Percentiles rank a stretch among this genome's conserved stretches.
Conservation (phyloP, 1,140 invertebrate genomes). For the Steinernema feltiae region DNA sequence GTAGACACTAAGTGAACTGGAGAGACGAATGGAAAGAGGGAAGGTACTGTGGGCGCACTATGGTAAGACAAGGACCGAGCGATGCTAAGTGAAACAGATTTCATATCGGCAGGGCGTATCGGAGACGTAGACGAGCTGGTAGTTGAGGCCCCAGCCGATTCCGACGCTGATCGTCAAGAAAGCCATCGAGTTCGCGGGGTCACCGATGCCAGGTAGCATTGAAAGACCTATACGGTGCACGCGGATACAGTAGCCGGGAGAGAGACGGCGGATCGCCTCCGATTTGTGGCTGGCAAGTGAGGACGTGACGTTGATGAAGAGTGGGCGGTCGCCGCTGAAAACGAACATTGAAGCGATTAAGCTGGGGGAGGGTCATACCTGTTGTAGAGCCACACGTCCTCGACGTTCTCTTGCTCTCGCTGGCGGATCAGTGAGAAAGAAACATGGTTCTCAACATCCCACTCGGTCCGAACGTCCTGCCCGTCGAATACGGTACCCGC, state of each 20-base stretch:
- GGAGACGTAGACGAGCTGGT: constrained; percentile 44
- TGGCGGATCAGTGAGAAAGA: constrained; percentile 52
- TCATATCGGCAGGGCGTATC: constrained; percentile 56
- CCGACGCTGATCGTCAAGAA: constrained; percentile 53
- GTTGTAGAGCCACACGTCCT: constrained; percentile 57
- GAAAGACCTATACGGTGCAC: constrained; percentile 42
- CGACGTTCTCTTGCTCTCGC: constrained; percentile 42
- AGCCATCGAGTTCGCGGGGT: constrained; percentile 35
- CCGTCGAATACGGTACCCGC: constrained; percentile 52
- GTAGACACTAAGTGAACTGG: neutral
- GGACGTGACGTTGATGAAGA: constrained; percentile 51
- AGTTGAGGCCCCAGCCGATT: constrained; percentile 53
- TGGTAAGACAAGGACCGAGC: neutral
- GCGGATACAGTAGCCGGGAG: constrained; percentile 56
- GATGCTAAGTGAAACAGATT: constrained; percentile 44
- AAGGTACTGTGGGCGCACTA: neutral
- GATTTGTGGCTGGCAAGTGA: constrained; percentile 31
- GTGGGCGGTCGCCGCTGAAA: constrained; percentile 51
- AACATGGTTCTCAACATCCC: constrained; percentile 53
- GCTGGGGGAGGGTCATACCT: constrained; percentile 36
- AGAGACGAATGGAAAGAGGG: too few species aligned
- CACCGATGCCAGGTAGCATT: constrained; percentile 19
- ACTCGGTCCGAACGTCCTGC: constrained; percentile 45
- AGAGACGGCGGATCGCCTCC: constrained; percentile 51
- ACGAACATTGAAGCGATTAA: neutral